A percentile compares a stretch with the other conserved stretches of the same genome.
These are phyloP conservation scores for Eristalis intricaria DNA, from an alignment of 2,888 invertebrate species.

Conservation along the genomic window DNA sequence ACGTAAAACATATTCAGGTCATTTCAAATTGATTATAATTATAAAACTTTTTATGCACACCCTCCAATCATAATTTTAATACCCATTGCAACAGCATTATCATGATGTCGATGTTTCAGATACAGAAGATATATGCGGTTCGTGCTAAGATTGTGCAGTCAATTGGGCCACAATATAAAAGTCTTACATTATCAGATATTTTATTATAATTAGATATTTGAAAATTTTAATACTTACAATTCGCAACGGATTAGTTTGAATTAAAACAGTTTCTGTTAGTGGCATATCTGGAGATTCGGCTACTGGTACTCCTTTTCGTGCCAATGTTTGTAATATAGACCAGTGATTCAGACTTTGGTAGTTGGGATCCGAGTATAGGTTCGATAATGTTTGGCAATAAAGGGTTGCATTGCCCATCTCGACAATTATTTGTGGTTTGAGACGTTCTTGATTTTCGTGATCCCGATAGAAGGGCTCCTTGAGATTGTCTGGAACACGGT, in stretches of 20 bases:
- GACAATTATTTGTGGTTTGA: conserved; percentile 95
- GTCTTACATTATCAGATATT: too few species aligned
- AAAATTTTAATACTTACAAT: conserved; percentile 93
- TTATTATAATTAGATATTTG: too few species aligned
- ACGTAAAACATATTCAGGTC: too few species aligned
- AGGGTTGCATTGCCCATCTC: conserved; percentile 96
- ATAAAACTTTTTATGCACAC: too few species aligned
- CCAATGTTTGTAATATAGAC: conserved; percentile 95
- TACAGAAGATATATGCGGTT: too few species aligned
- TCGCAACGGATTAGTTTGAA: conserved; percentile 96
- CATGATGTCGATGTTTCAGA: too few species aligned
- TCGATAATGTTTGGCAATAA: conserved; percentile 95
- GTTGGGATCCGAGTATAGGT: conserved; percentile 97
- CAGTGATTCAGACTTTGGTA: conserved; percentile 97
- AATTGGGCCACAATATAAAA: neutral
- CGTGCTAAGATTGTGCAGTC: too few species aligned
- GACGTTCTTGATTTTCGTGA: conserved; percentile 96
- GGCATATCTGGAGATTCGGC: conserved; percentile 92
- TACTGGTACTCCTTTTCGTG: conserved; percentile 94
- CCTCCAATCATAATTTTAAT: too few species aligned
- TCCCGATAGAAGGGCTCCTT: conserved; percentile 97
- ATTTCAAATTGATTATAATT: too few species aligned
- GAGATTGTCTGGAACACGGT: conserved; percentile 95
- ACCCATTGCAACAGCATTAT: too few species aligned
- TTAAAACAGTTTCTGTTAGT: conserved; percentile 96